Evolutionary conservation across 2,888 invertebrate species (phyloP), one percentile per base, ranked within the genome.

Genomic region (Zootermopsis nevadensis): DNA sequence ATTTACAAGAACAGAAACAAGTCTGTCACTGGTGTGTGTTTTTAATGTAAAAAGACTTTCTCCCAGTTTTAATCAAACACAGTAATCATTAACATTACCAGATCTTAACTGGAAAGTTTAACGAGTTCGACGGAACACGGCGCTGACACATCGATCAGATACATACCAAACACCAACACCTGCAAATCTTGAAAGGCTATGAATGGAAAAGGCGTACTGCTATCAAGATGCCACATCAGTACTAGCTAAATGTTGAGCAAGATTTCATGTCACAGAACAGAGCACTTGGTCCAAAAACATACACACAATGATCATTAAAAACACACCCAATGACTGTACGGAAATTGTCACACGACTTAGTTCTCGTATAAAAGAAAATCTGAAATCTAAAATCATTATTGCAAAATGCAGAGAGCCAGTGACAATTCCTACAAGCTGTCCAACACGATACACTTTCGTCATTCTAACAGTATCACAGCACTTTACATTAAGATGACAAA

Each of bases 1-100:
- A 84, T 67, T 83, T 83, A 67, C 84, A 85, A 85, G 82, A 80
- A 27, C 60, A n/a, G 7, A n/a, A n/a, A 35, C 19, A 27, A 4
- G 7, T 69, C 22, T 69, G 69, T 33, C 22, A 69, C 22, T 27
- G 48, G 30, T 66, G 69, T 66, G 69, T 69, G 31, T 31, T 69
- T 69, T 3, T 2, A 33, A 69, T 69, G 69, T 69, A 27, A 19
- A 48, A 48, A 48, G 7, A 19, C 15, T 15, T 15, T 48, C 19
- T 19, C 15, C 19, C 48, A 48, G 19, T 48, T 48, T 48, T 4
- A 48, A 12, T 48, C 48, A 48, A 48, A 19, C 19, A 48, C 19
- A 48, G 4, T 12, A 48, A 12, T 48, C 48, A 48, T 48, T 48
- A 48, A 48, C 19, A 48, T 48, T 19, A 19, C 19, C 19, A 48